These are phyloP conservation scores for Watsonalla cultraria DNA, from an alignment of 2,888 invertebrate genomes.

Conservation along the genomic window DNA sequence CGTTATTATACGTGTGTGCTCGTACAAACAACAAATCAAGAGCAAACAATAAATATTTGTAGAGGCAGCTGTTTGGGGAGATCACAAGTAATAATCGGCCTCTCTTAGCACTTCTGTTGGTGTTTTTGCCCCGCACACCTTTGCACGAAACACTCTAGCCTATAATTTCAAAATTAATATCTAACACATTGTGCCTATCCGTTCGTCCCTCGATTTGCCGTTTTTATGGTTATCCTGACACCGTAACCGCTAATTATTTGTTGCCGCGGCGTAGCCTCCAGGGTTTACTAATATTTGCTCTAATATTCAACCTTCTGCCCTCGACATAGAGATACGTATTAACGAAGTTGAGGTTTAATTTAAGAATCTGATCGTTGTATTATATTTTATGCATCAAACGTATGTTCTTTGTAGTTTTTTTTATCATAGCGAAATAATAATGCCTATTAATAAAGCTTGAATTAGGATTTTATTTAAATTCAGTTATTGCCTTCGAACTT, in stretches of 20 bases:
- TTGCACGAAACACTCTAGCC: conserved; percentile 53
- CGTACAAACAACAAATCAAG: conserved; percentile 28
- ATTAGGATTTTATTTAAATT: no score
- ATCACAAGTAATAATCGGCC: conserved; percentile 68
- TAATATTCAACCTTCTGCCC: conserved; percentile 27
- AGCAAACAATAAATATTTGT: conserved; percentile 72
- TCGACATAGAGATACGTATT: conserved; percentile 19
- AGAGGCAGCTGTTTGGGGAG: conserved; percentile 70
- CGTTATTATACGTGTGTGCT: neutral
- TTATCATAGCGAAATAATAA: no score
- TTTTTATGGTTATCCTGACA: conserved; percentile 67
- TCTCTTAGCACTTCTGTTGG: conserved; percentile 73
- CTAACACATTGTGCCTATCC: conserved; percentile 76
- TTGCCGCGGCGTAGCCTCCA: conserved; percentile 48
- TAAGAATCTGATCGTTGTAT: conserved; percentile 30
- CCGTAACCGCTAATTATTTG: conserved; percentile 65
- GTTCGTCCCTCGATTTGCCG: conserved; percentile 62
- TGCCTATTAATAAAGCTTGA: no score
- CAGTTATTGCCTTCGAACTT: no score
- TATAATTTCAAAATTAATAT: conserved; percentile 76
- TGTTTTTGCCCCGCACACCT: conserved; percentile 68
- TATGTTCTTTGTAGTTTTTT: neutral
- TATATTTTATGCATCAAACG: conserved; percentile 1
- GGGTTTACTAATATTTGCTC: conserved; percentile 30
- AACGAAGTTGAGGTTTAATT: conserved; percentile 22